These are phyloP conservation scores for Sinocyclocheilus grahami DNA, from an alignment of 2,113 vertebrate species.

Conservation along the genomic window DNA sequence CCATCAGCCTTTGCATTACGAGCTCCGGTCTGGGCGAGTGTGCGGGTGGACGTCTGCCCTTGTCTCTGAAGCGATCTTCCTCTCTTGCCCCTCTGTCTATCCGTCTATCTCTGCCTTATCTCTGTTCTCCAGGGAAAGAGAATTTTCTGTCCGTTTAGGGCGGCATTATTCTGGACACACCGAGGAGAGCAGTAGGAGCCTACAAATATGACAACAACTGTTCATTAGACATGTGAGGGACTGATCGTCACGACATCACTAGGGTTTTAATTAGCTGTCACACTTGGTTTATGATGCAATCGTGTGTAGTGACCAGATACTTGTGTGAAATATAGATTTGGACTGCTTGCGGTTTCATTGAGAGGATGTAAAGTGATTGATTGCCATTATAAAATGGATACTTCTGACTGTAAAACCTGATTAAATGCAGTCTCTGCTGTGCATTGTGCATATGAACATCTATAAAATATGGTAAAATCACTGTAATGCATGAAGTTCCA, in stretches of 20 bases:
- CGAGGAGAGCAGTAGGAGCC: background rate
- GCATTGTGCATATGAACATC: background rate
- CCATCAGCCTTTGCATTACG: background rate
- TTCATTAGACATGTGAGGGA: background rate
- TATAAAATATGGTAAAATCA: background rate
- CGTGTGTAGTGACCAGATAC: background rate
- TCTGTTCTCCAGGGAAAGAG: background rate
- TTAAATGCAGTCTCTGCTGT: background rate
- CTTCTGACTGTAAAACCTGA: background rate
- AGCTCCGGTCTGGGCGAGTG: background rate
- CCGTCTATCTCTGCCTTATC: background rate
- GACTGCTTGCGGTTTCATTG: background rate
- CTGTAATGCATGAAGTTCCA: background rate
- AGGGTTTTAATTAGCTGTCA: constrained; percentile 4
- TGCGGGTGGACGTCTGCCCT: background rate
- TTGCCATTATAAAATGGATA: constrained; percentile 7
- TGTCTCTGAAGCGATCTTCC: background rate
- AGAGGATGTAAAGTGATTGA: constrained; percentile 13
- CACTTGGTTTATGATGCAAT: constrained; percentile 22
- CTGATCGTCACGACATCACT: background rate
- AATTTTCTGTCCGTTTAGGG: background rate
- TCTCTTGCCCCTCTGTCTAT: constrained; percentile 15
- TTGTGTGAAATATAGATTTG: background rate
- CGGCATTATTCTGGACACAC: background rate
- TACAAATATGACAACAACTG: background rate